Conservation (phyloP, 2,888 invertebrate species). For the Xanthia togata region DNA sequence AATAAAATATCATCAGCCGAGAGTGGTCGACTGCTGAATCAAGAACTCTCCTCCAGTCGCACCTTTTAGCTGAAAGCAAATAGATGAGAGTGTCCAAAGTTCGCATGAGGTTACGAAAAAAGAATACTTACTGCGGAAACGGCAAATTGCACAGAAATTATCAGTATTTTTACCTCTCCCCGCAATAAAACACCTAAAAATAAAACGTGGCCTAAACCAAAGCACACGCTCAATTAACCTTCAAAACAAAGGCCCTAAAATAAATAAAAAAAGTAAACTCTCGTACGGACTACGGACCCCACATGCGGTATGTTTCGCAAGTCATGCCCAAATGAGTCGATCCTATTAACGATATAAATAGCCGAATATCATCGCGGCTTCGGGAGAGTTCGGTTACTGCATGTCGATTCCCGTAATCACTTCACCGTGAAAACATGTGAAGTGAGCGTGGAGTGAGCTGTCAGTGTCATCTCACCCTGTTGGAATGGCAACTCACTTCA, state of each 20-base stretch:
- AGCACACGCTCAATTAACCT: conserved; percentile 51
- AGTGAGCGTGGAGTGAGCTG: no score
- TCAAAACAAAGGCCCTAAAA: conserved; percentile 34
- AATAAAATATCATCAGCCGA: background rate
- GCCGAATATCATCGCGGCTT: conserved; percentile 73
- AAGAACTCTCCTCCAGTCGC: background rate
- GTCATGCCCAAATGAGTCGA: conserved; percentile 87
- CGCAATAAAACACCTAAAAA: conserved; percentile 9
- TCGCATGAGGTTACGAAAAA: background rate
- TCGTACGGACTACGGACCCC: conserved; percentile 81
- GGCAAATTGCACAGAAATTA: background rate
- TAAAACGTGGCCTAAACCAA: conserved; percentile 9
- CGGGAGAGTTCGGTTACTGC: conserved; percentile 34
- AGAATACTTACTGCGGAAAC: background rate
- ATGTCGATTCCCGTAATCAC: no score
- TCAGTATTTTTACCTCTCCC: background rate
- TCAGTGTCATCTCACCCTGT: no score
- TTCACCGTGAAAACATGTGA: no score
- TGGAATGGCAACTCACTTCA: no score
- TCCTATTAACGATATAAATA: conserved; percentile 85
- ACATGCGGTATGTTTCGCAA: conserved; percentile 81
- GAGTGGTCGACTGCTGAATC: background rate
- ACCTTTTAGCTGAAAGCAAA: background rate
- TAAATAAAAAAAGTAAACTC: conserved; percentile 8
- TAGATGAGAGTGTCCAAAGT: background rate